phyloP scores from a whole-genome alignment of 2,888 invertebrate species.

The Morpho deidamia region DNA sequence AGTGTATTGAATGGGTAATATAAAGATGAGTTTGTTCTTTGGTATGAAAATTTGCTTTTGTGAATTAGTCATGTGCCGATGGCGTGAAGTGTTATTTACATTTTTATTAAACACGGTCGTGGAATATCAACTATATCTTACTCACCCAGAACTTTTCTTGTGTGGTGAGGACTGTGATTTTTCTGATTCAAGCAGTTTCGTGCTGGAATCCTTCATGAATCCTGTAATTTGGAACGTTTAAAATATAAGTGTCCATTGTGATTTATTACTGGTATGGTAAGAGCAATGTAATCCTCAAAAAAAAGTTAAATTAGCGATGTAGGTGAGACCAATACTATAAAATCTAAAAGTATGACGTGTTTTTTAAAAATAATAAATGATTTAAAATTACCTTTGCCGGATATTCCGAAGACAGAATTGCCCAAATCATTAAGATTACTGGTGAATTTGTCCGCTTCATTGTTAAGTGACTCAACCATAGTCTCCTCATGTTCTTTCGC shows the following conservation, averaged over 20 bases:
- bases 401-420: slow-evolving; percentile 65
- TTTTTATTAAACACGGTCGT: slow-evolving; percentile 18
- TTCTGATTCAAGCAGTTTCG: slow-evolving; percentile 66
- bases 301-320: slow-evolving; percentile 8
- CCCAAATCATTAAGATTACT: slow-evolving; percentile 68
- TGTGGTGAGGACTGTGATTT: slow-evolving; percentile 64
- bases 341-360: background rate
- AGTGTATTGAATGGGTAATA: slow-evolving; percentile 5
- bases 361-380: background rate
- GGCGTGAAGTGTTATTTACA: slow-evolving; percentile 54
- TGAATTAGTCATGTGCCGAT: slow-evolving; percentile 47
- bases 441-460: slow-evolving; percentile 62
- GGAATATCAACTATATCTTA: slow-evolving; percentile 7
- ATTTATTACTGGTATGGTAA: background rate
- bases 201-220: slow-evolving; percentile 69
- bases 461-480: slow-evolving; percentile 41
- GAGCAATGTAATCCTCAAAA: slow-evolving; percentile 5
- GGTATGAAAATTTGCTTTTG: slow-evolving; percentile 13
- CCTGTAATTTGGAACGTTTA: slow-evolving; percentile 35
- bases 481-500: slow-evolving; percentile 39
- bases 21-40: slow-evolving; percentile 1
- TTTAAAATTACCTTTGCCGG: slow-evolving; percentile 59
- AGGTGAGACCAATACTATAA: background rate
- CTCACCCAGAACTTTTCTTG: slow-evolving; percentile 72
- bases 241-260: background rate